Evolutionary conservation across 2,113 vertebrate genomes (phyloP).

Genomic region (Addax nasomaculatus): DNA sequence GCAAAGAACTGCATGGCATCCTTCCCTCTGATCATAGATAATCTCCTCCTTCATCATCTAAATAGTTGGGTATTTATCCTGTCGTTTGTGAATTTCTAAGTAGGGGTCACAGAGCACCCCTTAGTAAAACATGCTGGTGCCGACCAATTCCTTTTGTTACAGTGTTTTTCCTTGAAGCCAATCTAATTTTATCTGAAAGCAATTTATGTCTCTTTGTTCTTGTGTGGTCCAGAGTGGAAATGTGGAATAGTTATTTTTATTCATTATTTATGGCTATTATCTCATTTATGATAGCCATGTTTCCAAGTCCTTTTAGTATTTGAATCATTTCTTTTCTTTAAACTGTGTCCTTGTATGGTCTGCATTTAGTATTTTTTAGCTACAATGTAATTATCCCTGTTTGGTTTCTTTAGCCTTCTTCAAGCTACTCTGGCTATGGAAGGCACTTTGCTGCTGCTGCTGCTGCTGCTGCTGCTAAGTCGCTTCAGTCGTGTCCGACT

Average conservation of each 20-base stretch:
- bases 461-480: no score
- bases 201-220: neutral
- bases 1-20: neutral
- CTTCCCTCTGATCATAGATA: neutral
- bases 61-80: neutral
- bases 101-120: fast-evolving
- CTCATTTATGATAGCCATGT: neutral
- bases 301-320: neutral
- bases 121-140: neutral
- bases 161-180: neutral
- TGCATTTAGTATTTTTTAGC: neutral
- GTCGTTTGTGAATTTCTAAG: neutral
- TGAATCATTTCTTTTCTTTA: neutral
- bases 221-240: neutral
- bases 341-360: neutral
- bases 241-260: neutral
- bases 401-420: neutral
- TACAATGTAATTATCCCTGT: neutral
- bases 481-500: no score
- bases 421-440: neutral
- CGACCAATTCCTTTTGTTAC: neutral
- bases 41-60: neutral
- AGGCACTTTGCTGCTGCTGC: no score
- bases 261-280: neutral
- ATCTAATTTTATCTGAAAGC: neutral